Conservation (phyloP, 2,797 vertebrate genomes). For the Rachycentron canadum region DNA sequence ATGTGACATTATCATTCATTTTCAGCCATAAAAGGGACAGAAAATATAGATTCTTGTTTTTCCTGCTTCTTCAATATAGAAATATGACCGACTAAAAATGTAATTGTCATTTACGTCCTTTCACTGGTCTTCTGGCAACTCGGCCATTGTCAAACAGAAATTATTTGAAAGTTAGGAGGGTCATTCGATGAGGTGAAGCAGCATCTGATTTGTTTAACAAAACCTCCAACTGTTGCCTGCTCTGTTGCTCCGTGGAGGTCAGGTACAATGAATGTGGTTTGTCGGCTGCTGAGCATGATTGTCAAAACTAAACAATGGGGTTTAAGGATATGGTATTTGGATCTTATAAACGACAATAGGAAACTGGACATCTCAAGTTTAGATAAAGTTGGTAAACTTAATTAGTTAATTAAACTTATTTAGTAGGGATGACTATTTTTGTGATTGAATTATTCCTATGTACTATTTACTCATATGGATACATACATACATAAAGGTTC, state of each 20-base stretch:
- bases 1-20: background rate
- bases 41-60: background rate
- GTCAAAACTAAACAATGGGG: background rate
- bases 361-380: background rate
- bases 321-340: background rate
- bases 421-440: too few species aligned
- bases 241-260: background rate
- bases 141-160: background rate
- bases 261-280: background rate
- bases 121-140: background rate
- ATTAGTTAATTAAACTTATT: too few species aligned
- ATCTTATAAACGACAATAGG: background rate
- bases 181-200: constrained; percentile 6
- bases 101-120: background rate
- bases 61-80: too few species aligned
- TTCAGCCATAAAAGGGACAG: background rate
- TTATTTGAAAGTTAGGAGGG: background rate
- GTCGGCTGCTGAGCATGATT: background rate
- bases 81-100: background rate
- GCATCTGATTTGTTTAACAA: constrained; percentile 54
- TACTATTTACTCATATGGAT: background rate
- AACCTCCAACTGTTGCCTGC: constrained; percentile 4
- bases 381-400: background rate
- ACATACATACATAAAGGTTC: background rate
- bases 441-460: too few species aligned